Base-by-base conservation (phyloP, 2,797 vertebrate species). In the Amphiprion clarkii region DNA sequence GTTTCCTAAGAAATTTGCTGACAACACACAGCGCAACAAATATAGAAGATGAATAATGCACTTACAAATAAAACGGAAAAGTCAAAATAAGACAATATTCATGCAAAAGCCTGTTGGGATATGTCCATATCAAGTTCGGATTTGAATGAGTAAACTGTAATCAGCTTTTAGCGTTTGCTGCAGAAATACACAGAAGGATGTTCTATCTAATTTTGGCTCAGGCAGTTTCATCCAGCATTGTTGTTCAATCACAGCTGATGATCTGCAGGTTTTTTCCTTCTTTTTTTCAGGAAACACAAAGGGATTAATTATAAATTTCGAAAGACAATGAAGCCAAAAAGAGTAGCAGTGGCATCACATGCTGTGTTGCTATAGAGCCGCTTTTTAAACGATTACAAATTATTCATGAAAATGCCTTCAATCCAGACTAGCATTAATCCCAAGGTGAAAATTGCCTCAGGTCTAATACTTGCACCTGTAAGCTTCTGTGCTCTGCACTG, bases 1-100 rank as follows among this genome's bases (percentile, higher is more conserved):
- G 57, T 71, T 83, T 6, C 33, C 49, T 53, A 64, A 85, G 65
- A 92, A 93, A 92, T 88, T 74, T 85, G 89, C 88, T 92, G 91
- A 91, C 86, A 90, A 78, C 60, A 79, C 69, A 71, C 23, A 53
- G 60, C 65, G 39, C 11, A 55, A 85, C 66, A 86, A 88, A 89
- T 78, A 81, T 25, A 68, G 29, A 72, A 71, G 67, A 82, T 87
- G 80, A 91, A 89, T 87, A 87, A 89, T 84, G 81, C 75, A 66
- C 17, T 53, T 49, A 53, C 21, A 78, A 79, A 81, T 82, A 64
- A 82, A 83, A 82, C 58, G 29, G 29, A 73, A 81, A 76, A 83
- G 62, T 81, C 46, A 39, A 74, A 87, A 84, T 77, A 76, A 85
- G 56, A 84, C 70, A 79, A 86, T 85, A 85, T 76, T 75, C 49